Evolutionary conservation across 2,113 vertebrate genomes (phyloP).

Genomic region (Motacilla alba): DNA sequence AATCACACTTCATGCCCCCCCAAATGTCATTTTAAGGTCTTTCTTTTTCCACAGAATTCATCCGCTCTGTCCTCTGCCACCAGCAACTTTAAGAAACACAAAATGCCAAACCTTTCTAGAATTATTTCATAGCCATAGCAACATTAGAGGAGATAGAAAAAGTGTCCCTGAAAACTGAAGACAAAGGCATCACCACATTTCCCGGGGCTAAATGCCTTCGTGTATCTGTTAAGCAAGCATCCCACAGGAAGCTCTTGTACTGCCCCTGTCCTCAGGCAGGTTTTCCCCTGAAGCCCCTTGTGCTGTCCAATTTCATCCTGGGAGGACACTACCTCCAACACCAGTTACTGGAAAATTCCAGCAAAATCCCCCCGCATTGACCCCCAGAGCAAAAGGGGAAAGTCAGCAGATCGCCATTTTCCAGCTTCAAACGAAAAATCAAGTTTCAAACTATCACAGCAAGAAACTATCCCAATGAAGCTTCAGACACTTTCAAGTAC

Average conservation of each 20-base stretch:
- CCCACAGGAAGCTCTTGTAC: not conserved
- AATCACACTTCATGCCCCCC: not conserved
- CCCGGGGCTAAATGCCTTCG: not conserved
- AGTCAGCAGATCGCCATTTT: constrained; percentile 4
- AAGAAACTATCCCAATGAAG: not conserved
- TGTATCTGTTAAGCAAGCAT: not conserved
- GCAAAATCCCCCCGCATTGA: not conserved
- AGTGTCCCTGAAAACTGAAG: not conserved
- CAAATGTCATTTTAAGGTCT: not conserved
- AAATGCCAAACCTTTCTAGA: not conserved
- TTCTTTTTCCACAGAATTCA: not conserved
- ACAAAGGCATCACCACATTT: not conserved
- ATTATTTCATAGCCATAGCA: not conserved
- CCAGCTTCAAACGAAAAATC: not conserved
- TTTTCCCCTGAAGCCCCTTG: not conserved
- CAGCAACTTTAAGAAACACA: not conserved
- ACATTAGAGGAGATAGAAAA: not conserved
- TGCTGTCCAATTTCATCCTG: not conserved
- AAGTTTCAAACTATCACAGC: not conserved
- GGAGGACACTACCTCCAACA: not conserved
- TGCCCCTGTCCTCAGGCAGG: not conserved
- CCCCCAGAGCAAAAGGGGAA: not conserved
- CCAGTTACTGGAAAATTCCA: constrained; percentile 37
- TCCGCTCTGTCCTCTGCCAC: no score
- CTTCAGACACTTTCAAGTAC: not conserved